These are phyloP conservation scores for Doryteuthis pealeii DNA, from an alignment of 1,140 invertebrate species.

Conservation along the genomic window DNA sequence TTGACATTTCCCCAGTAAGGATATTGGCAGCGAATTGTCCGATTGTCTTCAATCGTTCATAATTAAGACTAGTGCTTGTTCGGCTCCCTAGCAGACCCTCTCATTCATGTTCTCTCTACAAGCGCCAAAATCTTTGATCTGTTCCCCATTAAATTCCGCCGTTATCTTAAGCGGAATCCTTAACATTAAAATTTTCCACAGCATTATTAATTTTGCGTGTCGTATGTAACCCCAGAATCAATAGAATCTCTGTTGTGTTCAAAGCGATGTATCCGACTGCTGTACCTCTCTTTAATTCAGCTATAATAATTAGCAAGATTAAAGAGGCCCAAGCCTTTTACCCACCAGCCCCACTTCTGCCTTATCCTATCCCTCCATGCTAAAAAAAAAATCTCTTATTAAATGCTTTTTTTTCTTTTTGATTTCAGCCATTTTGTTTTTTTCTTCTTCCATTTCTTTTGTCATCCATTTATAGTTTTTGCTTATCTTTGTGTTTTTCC, in stretches of 20 bases:
- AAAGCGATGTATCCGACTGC: neutral
- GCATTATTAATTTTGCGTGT: slow-evolving; percentile 7
- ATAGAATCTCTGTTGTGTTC: neutral
- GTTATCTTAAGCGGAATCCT: neutral
- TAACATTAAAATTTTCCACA: slow-evolving; percentile 9
- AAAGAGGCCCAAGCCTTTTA: neutral
- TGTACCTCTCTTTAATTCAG: slow-evolving; percentile 1
- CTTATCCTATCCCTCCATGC: too few relatives aligned
- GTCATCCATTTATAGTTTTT: too few relatives aligned
- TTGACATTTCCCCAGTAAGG: neutral
- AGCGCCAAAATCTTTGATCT: neutral
- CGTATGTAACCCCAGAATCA: neutral
- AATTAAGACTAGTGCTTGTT: neutral
- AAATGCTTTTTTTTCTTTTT: too few relatives aligned
- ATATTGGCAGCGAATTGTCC: neutral
- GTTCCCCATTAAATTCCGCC: neutral
- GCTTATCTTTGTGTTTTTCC: too few relatives aligned
- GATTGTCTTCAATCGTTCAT: neutral
- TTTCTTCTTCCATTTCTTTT: too few relatives aligned
- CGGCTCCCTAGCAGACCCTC: neutral
- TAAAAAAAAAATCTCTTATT: too few relatives aligned
- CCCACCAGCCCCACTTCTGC: too few relatives aligned
- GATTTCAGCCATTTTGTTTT: too few relatives aligned
- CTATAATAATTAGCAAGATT: neutral
- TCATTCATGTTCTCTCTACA: neutral